Base-by-base conservation (phyloP, 2,113 vertebrate species). In the Entelurus aequoreus region DNA sequence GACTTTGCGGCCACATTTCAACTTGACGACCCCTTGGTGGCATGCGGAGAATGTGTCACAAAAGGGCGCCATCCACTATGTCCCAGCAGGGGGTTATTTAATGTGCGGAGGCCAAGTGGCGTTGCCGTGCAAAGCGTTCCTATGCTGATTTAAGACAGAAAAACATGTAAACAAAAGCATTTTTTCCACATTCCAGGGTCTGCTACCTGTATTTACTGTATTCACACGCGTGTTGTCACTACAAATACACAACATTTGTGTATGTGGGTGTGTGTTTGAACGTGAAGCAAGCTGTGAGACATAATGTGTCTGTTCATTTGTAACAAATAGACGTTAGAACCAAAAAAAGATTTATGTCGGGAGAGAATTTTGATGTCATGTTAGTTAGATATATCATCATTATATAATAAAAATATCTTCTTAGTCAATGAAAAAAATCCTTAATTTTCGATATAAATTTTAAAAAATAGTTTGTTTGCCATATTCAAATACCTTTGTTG, bases 81-180 rank as follows among this genome's bases (percentile, higher is more conserved):
- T 55, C 8, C 15, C 6, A 12, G 42, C 42, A 28, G 42, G 42
- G 5, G 12, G 55, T 21, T 7, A 21, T 44, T 44, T 21, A 19
- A 10, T 16, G n/a, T 12, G 36, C 35, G 14, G 53, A 12, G 13
- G 6, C 8, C 28, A 28, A 28, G 28, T 28, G 28, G 28, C 28
- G 3, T 46, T 46, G 42, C 11, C 42, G 11, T 46, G 42, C 42
- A 46, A 46, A 46, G 42, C 3, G 11, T 42, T 9, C 28, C 12
- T 36, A 15, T 8, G 14, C 1, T 15, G 38, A 9, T 57, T 55
- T 16, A 38, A 38, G 40, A 47, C 52, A 2, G 14, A 3, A 8
- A 65, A 72, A 60, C 71, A 1, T 40, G 52, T 68, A 54, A 71
- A 77, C 75, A 81, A 69, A 67, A 8, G 5, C 6, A 54, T 15